phyloP scores from a whole-genome alignment of 53 echinoderm and acorn worm species.

The Holothuria scabra region DNA sequence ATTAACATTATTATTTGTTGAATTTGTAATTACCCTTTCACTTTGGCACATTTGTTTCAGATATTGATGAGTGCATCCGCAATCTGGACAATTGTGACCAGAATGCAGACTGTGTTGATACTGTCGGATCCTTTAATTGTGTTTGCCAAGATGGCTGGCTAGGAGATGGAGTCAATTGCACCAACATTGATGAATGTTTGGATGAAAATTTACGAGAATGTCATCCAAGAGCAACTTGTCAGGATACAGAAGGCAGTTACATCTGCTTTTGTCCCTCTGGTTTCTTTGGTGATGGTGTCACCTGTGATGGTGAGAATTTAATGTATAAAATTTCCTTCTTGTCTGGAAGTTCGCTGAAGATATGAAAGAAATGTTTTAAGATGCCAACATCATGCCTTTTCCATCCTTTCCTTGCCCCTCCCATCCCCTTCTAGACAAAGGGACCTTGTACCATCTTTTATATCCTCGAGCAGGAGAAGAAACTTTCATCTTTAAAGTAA shows the following conservation, averaged over 20 bases:
- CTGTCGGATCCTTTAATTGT: slow-evolving; percentile 69
- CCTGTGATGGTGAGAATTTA: slow-evolving; percentile 68
- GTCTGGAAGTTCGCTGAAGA: too few relatives aligned
- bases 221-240: slow-evolving; percentile 71
- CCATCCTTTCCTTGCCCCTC: too few relatives aligned
- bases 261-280: slow-evolving; percentile 70
- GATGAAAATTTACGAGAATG: slow-evolving; percentile 50
- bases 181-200: slow-evolving; percentile 79
- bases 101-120: slow-evolving; percentile 68
- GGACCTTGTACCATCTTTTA: too few relatives aligned
- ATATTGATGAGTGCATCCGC: slow-evolving; percentile 79
- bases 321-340: too few relatives aligned
- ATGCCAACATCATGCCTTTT: too few relatives aligned
- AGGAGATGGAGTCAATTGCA: slow-evolving; percentile 69
- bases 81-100: slow-evolving; percentile 66
- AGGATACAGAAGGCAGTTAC: slow-evolving; percentile 74
- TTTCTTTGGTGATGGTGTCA: slow-evolving; percentile 73
- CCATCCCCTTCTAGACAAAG: too few relatives aligned
- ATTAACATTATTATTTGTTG: too few relatives aligned
- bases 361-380: too few relatives aligned
- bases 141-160: slow-evolving; percentile 66
- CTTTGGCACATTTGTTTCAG: slow-evolving; percentile 50
- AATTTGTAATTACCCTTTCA: too few relatives aligned
- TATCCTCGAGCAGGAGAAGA: too few relatives aligned
- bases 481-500: too few relatives aligned